Percentiles rank a stretch among this genome's conserved stretches.
phyloP scores from a whole-genome alignment of 1,140 invertebrate genomes.

The Sinonovacula constricta region DNA sequence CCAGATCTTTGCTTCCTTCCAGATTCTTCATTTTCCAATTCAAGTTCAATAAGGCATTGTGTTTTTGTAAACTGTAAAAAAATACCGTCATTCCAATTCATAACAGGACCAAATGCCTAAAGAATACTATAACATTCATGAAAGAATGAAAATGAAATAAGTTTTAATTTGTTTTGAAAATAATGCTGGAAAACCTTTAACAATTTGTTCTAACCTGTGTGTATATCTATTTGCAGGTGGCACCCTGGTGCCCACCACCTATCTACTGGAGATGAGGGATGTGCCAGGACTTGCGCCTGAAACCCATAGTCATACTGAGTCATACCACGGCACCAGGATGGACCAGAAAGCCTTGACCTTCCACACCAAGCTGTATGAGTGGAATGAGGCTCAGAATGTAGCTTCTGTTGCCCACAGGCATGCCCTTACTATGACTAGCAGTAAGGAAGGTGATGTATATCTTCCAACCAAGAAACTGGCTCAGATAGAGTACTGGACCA shows the following conservation, averaged over 20 bases:
- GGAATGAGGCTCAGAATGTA: constrained; percentile 35
- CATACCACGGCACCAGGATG: constrained; percentile 37
- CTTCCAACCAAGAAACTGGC: constrained; percentile 39
- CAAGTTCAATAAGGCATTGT: too few relatives aligned
- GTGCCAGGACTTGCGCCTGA: neutral
- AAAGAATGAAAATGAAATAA: too few relatives aligned
- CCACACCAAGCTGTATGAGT: constrained; percentile 43
- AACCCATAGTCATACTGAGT: constrained; percentile 2
- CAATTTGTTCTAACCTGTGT: too few relatives aligned
- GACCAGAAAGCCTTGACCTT: constrained; percentile 33
- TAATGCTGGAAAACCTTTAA: too few relatives aligned
- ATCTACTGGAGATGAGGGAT: neutral
- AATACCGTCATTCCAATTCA: too few relatives aligned
- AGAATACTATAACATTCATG: too few relatives aligned
- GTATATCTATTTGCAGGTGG: neutral
- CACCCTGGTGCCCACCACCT: neutral
- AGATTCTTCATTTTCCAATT: too few relatives aligned
- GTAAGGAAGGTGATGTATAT: neutral
- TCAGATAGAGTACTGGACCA: constrained; percentile 39
- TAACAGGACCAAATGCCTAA: too few relatives aligned
- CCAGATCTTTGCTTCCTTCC: too few relatives aligned
- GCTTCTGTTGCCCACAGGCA: constrained; percentile 6
- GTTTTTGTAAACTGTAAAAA: too few relatives aligned
- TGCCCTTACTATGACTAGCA: neutral
- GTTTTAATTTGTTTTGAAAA: too few relatives aligned